A percentile compares a stretch with the other conserved stretches of the same genome.
Conservation (phyloP, 2,797 vertebrate species). For the Cirrhinus mrigala region DNA sequence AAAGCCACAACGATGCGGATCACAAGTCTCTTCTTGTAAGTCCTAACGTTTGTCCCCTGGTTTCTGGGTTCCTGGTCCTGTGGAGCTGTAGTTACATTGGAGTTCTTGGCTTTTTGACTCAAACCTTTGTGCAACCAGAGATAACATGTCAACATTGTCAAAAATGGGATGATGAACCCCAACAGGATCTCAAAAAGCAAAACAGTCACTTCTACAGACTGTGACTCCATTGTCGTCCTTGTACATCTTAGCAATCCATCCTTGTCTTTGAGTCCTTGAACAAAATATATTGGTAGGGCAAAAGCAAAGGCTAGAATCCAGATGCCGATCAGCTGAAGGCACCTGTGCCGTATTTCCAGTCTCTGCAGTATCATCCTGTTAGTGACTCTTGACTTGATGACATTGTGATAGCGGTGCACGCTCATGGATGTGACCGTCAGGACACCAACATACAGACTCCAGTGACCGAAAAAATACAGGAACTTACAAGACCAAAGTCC, state of each 20-base stretch:
- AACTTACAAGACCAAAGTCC: constrained; percentile 45
- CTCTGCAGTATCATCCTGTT: constrained; percentile 33
- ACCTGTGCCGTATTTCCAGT: constrained; percentile 5
- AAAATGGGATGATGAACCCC: constrained; percentile 61
- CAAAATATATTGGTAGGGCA: constrained; percentile 31
- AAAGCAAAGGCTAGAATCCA: constrained; percentile 47
- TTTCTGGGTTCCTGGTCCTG: not conserved
- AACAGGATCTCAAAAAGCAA: constrained; percentile 58
- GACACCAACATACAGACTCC: constrained; percentile 53
- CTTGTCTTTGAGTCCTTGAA: constrained; percentile 1
- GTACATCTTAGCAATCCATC: not conserved
- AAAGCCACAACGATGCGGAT: constrained; percentile 61
- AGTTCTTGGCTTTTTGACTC: not conserved
- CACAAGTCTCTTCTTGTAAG: constrained; percentile 52
- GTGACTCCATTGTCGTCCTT: not conserved
- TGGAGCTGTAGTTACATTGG: not conserved
- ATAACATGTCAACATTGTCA: constrained; percentile 56
- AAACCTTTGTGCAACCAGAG: constrained; percentile 52
- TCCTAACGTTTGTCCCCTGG: not conserved
- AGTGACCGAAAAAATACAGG: constrained; percentile 41
- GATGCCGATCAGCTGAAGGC: constrained; percentile 39
- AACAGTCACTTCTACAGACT: constrained; percentile 19
- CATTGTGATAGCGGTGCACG: constrained; percentile 51
- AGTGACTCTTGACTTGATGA: constrained; percentile 44
- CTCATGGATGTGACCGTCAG: constrained; percentile 58